Evolutionary conservation across 2,797 vertebrate genomes (phyloP), one percentile per base, ranked within the genome.

Genomic region (Hephaestus fuliginosus): DNA sequence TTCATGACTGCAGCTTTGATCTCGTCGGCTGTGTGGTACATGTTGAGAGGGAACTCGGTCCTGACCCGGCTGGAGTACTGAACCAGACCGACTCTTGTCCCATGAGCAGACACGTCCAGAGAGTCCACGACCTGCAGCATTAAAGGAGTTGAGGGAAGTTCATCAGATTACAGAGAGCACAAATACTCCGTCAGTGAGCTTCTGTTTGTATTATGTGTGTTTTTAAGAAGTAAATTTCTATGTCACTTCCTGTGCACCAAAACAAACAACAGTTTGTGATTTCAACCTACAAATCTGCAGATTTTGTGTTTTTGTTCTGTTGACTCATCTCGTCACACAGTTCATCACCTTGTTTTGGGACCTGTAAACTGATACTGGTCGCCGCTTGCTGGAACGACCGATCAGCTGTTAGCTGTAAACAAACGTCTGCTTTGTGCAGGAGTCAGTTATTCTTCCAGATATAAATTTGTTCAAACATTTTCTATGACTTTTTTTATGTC

Each of bases 11-110:
- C 98, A 70, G 93, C 95, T 91, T 98, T 99, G 93, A 99, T 96
- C 85, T 98, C 98, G 0, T 96, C 96, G 0, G 97, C 96, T 0
- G 94, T 97, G 85, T 96, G 95, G 81, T 97, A 97, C 92, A 95
- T 96, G 89, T 95, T 96, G 83, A 99, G 96, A 0, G 97, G 94
- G 88, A 99, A 99, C 95, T 99, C 98, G 0, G 98, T 98, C 81
- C 97, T 95, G 78, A 99, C 98, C 0, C 97, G 96, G 79, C 98
- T 99, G 10, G 98, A 99, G 89, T 98, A 99, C 92, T 99, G 98
- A 72, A 99, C 97, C 92, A 99, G 88, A 4, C 97, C 98, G 2
- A 99, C 95, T 0, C 95, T 96, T 0, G 98, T 98, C 52, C 97
- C 97, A 0, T 96, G 96, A 1, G 94, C 86, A 0, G 98, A 98